A percentile compares a stretch with the other conserved stretches of the same genome.
These are phyloP conservation scores for Mellivora capensis DNA, from an alignment of 2,113 vertebrate species.

Conservation along the genomic window DNA sequence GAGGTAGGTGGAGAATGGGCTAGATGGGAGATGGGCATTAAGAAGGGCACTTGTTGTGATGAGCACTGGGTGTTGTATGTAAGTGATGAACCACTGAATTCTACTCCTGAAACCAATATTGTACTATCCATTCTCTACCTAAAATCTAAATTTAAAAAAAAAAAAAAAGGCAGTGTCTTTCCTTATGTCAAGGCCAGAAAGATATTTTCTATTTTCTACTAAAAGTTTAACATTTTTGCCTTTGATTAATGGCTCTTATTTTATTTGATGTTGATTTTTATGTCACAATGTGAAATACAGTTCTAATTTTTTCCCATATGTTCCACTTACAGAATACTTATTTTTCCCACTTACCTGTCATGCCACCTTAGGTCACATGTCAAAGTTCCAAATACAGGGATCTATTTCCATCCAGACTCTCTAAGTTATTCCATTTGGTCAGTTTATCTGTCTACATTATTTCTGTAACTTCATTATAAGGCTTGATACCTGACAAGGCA, in stretches of 20 bases:
- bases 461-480: background rate
- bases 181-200: background rate
- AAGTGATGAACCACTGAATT: background rate
- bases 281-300: background rate
- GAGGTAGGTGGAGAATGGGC: background rate
- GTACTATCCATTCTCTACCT: background rate
- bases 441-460: background rate
- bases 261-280: conserved; percentile 19
- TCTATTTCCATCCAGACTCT: background rate
- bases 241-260: background rate
- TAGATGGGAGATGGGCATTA: background rate
- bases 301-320: background rate
- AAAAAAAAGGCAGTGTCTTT: background rate
- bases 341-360: background rate
- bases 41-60: background rate
- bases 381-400: background rate
- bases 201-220: background rate
- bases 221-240: background rate
- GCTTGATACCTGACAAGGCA: background rate
- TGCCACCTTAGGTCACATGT: background rate
- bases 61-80: background rate
- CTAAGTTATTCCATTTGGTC: background rate
- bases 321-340: background rate
- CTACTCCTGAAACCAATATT: background rate
- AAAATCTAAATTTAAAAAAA: background rate